Evolutionary conservation across 2,797 vertebrate genomes (phyloP), one percentile per base, ranked within the genome.

Genomic region (Pangasius mekongensis): DNA sequence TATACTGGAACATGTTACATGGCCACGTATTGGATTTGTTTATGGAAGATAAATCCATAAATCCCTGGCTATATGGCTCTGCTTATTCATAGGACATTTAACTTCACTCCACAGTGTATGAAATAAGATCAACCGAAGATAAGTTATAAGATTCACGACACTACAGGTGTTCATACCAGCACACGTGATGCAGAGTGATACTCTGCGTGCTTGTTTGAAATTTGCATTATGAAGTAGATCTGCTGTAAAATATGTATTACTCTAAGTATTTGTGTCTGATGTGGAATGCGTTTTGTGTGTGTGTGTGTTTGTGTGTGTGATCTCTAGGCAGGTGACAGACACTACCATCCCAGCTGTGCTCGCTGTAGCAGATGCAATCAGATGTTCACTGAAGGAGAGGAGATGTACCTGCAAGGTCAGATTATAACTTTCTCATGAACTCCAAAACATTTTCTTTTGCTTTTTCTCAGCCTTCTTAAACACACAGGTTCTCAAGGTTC

Each of bases 331-430:
- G 98, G 99, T 56, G 97, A 98, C 94, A 98, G 97, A 92, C 97
- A 98, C 92, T 99, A 98, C 90, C 99, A 99, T 86, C 99, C 99
- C 33, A 96, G 96, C 91, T 99, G 99, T 96, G 98, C 98, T 91
- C 96, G 97, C 97, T 99, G 99, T 97, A 97, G 97, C 96, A 96
- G 97, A 88, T 99, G 99, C 94, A 95, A 97, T 91, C 97, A 97
- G 91, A 97, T 97, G 96, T 99, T 99, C 94, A 97, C 94, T 74
- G 98, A 99, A 96, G 98, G 98, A 94, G 98, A 99, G 92, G 98
- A 99, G 95, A 99, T 99, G 99, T 99, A 97, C 94, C 95, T 99
- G 90, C 98, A 99, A 97, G 99, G 99, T 99, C 92, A 96, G 90
- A 47, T 10, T 85, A 1, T 14, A 13, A 84, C 49, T 56, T 56